Conservation (phyloP, 2,797 vertebrate genomes). For the Helostoma temminkii region DNA sequence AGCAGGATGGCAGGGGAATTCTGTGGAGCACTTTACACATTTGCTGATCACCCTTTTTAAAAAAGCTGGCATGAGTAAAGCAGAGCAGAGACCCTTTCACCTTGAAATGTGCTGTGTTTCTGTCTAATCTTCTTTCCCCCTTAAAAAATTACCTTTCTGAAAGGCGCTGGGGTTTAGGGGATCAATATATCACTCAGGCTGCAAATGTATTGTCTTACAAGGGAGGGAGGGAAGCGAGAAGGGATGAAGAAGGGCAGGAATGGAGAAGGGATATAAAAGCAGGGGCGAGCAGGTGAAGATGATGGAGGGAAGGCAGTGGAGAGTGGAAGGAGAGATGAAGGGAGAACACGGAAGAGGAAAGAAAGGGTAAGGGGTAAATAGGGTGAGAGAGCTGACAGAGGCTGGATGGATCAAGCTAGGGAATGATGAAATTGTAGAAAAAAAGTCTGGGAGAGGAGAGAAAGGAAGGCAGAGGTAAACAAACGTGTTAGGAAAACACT, state of each 20-base stretch:
- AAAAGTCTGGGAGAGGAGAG: background rate
- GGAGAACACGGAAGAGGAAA: slow-evolving; percentile 38
- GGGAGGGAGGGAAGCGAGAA: slow-evolving; percentile 12
- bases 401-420: slow-evolving; percentile 27
- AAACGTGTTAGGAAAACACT: slow-evolving; percentile 1
- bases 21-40: slow-evolving; percentile 25
- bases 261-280: slow-evolving; percentile 28
- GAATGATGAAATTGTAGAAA: slow-evolving; percentile 38
- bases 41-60: slow-evolving; percentile 35
- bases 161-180: slow-evolving; percentile 68
- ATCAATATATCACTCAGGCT: slow-evolving; percentile 86
- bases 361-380: slow-evolving; percentile 49
- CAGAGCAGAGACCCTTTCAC: slow-evolving; percentile 61
- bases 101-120: slow-evolving; percentile 76
- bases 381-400: slow-evolving; percentile 37
- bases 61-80: slow-evolving; percentile 52
- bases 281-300: slow-evolving; percentile 31
- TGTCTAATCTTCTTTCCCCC: slow-evolving; percentile 79
- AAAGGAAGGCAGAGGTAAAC: background rate
- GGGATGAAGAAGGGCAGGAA: slow-evolving; percentile 7
- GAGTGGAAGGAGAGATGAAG: slow-evolving; percentile 37
- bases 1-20: background rate
- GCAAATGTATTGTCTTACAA: slow-evolving; percentile 86
- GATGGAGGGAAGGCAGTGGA: slow-evolving; percentile 34
- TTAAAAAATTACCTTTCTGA: slow-evolving; percentile 81